phyloP scores from a whole-genome alignment of 2,888 invertebrate genomes.

The Mesopsocus fuscifrons region DNA sequence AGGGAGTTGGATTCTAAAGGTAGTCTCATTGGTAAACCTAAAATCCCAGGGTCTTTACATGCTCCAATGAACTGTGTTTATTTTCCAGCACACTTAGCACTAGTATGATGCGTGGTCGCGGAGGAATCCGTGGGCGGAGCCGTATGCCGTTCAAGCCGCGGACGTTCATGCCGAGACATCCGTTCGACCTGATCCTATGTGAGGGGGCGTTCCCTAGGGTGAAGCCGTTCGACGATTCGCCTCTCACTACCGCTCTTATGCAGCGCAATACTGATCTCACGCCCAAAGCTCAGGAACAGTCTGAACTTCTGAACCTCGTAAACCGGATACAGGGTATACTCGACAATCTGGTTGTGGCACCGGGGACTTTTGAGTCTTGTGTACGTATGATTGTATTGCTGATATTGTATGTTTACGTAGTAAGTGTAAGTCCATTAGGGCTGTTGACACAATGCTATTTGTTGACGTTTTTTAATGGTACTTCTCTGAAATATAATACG shows the following conservation, averaged over 20 bases:
- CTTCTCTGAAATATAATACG: too few species aligned
- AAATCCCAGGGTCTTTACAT: too few species aligned
- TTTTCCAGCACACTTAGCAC: too few species aligned
- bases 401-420: too few species aligned
- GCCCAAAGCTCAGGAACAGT: constrained; percentile 78
- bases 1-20: too few species aligned
- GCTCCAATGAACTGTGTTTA: too few species aligned
- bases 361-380: constrained; percentile 86
- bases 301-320: constrained; percentile 79
- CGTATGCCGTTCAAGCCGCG: constrained; percentile 34
- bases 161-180: constrained; percentile 51
- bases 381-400: constrained; percentile 52
- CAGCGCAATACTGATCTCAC: constrained; percentile 85
- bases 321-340: constrained; percentile 89
- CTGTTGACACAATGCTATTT: too few species aligned
- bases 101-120: constrained; percentile 42
- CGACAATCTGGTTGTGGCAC: constrained; percentile 86
- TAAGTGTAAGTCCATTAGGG: too few species aligned
- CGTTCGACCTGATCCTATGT: constrained; percentile 72
- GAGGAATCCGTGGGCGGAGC: constrained; percentile 37
- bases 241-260: constrained; percentile 68
- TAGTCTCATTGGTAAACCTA: too few species aligned
- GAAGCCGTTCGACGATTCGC: constrained; percentile 65
- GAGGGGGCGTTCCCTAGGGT: constrained; percentile 80
- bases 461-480: too few species aligned